Conservation (phyloP, 2,113 vertebrate species). For the Lagopus leucura region DNA sequence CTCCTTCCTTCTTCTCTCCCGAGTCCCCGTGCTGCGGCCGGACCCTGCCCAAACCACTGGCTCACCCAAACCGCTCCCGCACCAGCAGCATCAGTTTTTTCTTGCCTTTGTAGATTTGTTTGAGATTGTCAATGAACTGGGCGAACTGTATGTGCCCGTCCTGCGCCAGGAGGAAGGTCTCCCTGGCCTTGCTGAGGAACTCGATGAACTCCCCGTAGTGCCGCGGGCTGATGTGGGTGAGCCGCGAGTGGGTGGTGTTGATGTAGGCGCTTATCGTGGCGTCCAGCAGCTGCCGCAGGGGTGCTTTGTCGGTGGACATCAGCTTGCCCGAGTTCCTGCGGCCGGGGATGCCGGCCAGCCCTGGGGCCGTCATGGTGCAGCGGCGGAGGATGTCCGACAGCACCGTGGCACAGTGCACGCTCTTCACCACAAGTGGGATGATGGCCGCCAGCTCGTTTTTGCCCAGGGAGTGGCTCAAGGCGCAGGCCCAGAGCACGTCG, state of each 20-base stretch:
- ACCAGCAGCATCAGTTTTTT: conserved; percentile 99
- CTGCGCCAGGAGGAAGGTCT: conserved; percentile 95
- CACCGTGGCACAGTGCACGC: conserved; percentile 96
- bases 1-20: conserved; percentile 76
- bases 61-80: conserved; percentile 95
- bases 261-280: conserved; percentile 98
- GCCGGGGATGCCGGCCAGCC: conserved; percentile 93
- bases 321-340: conserved; percentile 97
- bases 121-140: conserved; percentile 99
- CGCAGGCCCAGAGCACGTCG: conserved; percentile 97
- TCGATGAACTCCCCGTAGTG: conserved; percentile 99
- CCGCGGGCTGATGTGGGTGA: conserved; percentile 97
- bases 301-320: conserved; percentile 98
- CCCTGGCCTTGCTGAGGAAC: conserved; percentile 96
- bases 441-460: conserved; percentile 98
- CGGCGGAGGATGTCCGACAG: conserved; percentile 96
- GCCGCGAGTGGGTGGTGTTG: conserved; percentile 97
- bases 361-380: conserved; percentile 96
- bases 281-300: conserved; percentile 93
- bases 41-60: conserved; percentile 39
- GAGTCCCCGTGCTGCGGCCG: conserved; percentile 49
- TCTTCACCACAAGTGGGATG: conserved; percentile 97
- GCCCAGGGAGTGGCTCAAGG: conserved; percentile 97
- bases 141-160: conserved; percentile 97
- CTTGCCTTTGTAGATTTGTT: conserved; percentile 99